Conservation (phyloP, 2,797 vertebrate genomes). For the Parambassis ranga region DNA sequence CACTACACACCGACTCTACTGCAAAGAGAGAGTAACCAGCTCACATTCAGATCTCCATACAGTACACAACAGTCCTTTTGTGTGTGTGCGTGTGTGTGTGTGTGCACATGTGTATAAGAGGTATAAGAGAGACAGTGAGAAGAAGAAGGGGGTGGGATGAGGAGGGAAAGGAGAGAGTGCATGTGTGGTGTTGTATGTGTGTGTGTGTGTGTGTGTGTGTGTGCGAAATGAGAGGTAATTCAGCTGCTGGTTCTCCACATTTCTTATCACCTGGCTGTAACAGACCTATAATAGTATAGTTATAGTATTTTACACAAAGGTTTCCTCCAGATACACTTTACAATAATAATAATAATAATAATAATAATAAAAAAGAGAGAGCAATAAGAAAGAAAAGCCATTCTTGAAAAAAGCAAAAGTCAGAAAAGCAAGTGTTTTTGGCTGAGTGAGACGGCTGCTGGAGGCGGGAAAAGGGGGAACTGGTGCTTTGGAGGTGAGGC, state of each 20-base stretch:
- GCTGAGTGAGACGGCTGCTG: slow-evolving; percentile 52
- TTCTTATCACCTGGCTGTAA: slow-evolving; percentile 68
- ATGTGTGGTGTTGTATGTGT: slow-evolving; percentile 55
- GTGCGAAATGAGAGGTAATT: slow-evolving; percentile 71
- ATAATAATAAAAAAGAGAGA: slow-evolving; percentile 48
- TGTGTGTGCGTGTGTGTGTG: slow-evolving; percentile 45
- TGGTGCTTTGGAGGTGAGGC: slow-evolving; percentile 35
- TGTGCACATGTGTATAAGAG: slow-evolving; percentile 8
- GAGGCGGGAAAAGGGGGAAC: slow-evolving; percentile 38
- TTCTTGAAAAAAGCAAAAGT: slow-evolving; percentile 59
- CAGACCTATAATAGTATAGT: slow-evolving; percentile 73
- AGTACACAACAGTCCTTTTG: slow-evolving; percentile 61
- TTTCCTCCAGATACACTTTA: slow-evolving; percentile 76
- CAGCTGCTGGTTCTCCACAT: slow-evolving; percentile 72
- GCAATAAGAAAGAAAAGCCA: slow-evolving; percentile 65
- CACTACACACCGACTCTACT: slow-evolving; percentile 79
- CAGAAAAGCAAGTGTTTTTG: slow-evolving; percentile 63
- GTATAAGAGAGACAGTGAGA: slow-evolving; percentile 5
- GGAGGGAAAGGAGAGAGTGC: slow-evolving; percentile 26
- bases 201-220: slow-evolving; percentile 27
- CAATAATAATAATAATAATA: slow-evolving; percentile 69
- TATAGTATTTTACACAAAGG: slow-evolving; percentile 72
- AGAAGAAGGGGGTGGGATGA: slow-evolving; percentile 3
- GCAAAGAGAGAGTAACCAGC: slow-evolving; percentile 65
- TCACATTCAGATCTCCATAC: slow-evolving; percentile 63